A percentile compares a stretch with the other conserved stretches of the same genome.
Conservation (phyloP, 2,797 vertebrate genomes). For the Acrossocheilus fasciatus region DNA sequence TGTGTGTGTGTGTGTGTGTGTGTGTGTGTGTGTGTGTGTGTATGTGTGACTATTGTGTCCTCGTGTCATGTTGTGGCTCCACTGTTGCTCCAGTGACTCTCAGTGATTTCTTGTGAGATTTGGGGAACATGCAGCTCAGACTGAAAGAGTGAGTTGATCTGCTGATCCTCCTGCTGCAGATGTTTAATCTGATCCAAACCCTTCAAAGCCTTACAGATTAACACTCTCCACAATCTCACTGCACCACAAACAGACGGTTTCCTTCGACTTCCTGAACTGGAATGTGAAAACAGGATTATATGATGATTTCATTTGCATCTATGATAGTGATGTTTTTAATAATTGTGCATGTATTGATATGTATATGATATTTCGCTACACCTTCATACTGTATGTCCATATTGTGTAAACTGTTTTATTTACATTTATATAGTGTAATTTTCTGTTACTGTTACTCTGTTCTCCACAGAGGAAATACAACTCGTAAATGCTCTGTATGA, state of each 20-base stretch:
- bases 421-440: neutral
- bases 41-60: neutral
- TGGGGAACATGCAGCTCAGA: neutral
- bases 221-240: slow-evolving; percentile 4
- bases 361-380: neutral
- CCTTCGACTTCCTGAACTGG: neutral
- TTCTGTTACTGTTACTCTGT: neutral
- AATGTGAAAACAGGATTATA: neutral
- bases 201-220: slow-evolving; percentile 32
- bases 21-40: neutral
- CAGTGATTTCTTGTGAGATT: neutral
- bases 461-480: neutral
- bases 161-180: neutral
- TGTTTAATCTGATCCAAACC: slow-evolving; percentile 17
- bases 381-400: neutral
- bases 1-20: no score
- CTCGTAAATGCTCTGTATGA: neutral
- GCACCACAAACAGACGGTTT: neutral
- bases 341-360: neutral
- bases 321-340: neutral
- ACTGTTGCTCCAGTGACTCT: neutral
- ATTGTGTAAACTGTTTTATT: neutral
- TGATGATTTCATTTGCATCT: neutral
- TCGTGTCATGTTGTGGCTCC: neutral
- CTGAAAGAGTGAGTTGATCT: slow-evolving; percentile 2